Evolutionary conservation across 2,113 vertebrate species (phyloP).

Genomic region (Trichomycterus rosablanca): DNA sequence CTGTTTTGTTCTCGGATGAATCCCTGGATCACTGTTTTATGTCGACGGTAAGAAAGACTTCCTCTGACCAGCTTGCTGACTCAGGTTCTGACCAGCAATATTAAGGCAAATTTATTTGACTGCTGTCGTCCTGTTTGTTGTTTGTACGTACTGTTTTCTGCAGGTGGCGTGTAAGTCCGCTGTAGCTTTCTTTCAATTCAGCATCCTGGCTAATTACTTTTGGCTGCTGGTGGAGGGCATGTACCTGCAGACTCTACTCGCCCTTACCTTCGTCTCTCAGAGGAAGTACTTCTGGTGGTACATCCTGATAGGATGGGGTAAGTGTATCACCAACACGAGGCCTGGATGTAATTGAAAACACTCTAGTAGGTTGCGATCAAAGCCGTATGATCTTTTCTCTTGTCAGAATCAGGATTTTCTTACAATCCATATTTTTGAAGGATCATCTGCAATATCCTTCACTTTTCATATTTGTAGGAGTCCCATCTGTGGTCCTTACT

Average conservation of each 20-base stretch:
- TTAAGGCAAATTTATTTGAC: not conserved
- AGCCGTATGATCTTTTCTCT: too few relatives aligned
- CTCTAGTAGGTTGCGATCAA: too few relatives aligned
- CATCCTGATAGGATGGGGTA: slow-evolving; percentile 81
- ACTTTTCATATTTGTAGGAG: slow-evolving; percentile 47
- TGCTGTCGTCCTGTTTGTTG: too few relatives aligned
- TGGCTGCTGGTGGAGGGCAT: slow-evolving; percentile 86
- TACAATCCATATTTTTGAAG: too few relatives aligned
- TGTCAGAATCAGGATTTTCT: too few relatives aligned
- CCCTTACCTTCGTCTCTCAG: slow-evolving; percentile 79
- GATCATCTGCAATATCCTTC: too few relatives aligned
- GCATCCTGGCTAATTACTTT: slow-evolving; percentile 83
- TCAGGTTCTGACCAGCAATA: too few relatives aligned
- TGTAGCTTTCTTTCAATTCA: slow-evolving; percentile 81
- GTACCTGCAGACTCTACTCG: slow-evolving; percentile 83
- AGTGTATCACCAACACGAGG: slow-evolving; percentile 56
- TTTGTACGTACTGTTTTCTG: slow-evolving; percentile 4
- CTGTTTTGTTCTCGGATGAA: slow-evolving; percentile 73
- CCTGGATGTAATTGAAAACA: too few relatives aligned
- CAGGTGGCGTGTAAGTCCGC: slow-evolving; percentile 76
- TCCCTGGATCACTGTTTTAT: slow-evolving; percentile 75
- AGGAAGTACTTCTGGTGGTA: slow-evolving; percentile 86
- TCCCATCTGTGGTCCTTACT: slow-evolving; percentile 62
- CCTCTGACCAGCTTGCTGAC: too few relatives aligned
- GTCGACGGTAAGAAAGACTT: slow-evolving; percentile 71